Conservation (phyloP, 2,888 invertebrate species). For the Watsonalla cultraria region DNA sequence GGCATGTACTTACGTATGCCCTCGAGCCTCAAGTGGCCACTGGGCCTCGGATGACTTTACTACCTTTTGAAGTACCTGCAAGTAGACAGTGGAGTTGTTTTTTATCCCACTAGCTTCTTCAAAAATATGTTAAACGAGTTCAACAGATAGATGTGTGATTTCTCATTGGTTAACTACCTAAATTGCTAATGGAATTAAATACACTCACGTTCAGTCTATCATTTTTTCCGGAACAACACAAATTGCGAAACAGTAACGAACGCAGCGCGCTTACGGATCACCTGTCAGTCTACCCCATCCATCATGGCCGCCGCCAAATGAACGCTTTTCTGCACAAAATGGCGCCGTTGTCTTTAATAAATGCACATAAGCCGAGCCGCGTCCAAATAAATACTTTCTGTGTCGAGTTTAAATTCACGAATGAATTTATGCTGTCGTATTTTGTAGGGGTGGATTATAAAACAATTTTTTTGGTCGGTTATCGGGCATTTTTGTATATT, state of each 20-base stretch:
- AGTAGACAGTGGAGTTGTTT: too few relatives aligned
- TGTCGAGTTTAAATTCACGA: constrained; percentile 1
- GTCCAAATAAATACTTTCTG: constrained; percentile 2
- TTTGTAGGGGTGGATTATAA: neutral
- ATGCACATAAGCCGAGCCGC: constrained; percentile 18
- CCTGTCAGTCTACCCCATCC: constrained; percentile 46
- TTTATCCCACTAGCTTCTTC: too few relatives aligned
- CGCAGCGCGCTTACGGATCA: constrained; percentile 13
- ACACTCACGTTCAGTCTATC: constrained; percentile 18
- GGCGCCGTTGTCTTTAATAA: constrained; percentile 29
- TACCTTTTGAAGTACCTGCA: too few relatives aligned
- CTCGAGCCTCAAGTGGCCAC: too few relatives aligned
- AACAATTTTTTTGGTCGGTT: neutral
- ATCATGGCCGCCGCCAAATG: constrained; percentile 47
- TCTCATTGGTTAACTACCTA: neutral
- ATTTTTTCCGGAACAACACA: constrained; percentile 30
- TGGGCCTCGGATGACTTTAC: too few relatives aligned
- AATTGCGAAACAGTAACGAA: constrained; percentile 34
- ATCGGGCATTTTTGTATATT: neutral
- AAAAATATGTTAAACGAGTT: too few relatives aligned
- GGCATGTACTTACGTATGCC: too few relatives aligned
- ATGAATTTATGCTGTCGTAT: neutral
- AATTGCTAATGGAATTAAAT: neutral
- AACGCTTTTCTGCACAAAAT: constrained; percentile 38
- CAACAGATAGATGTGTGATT: neutral